Percentiles rank a stretch among this genome's conserved stretches.
phyloP scores from a whole-genome alignment of 2,113 vertebrate species.

The Stictonetta naevosa region DNA sequence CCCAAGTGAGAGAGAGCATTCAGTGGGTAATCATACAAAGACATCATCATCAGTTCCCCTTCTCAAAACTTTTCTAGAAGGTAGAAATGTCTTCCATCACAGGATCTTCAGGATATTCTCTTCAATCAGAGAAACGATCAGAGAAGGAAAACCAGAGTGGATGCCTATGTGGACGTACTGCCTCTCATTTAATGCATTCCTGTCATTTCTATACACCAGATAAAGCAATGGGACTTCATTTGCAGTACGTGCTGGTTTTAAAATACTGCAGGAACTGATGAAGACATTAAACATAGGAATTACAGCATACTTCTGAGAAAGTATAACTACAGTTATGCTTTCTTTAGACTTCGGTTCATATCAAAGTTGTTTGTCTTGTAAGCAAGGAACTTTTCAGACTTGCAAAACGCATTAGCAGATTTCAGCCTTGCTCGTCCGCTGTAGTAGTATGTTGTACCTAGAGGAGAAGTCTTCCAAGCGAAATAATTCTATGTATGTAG shows the following conservation, averaged over 20 bases:
- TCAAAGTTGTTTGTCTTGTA: neutral
- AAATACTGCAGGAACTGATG: neutral
- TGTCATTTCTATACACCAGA: neutral
- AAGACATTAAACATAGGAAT: neutral
- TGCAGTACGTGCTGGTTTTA: neutral
- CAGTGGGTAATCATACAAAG: neutral
- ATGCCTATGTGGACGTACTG: neutral
- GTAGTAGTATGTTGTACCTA: neutral
- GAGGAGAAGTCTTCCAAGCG: neutral
- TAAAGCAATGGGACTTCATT: neutral
- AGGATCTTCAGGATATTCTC: neutral
- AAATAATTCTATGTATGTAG: neutral
- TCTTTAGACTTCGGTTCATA: neutral
- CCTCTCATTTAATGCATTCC: neutral
- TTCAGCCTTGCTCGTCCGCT: neutral
- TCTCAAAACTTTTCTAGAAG: neutral
- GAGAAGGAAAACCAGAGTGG: neutral
- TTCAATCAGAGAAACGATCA: neutral
- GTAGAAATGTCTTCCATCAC: neutral
- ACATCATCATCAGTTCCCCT: neutral
- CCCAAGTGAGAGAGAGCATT: neutral
- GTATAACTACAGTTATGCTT: neutral
- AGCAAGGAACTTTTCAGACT: neutral
- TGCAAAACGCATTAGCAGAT: neutral
- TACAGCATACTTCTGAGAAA: neutral